Evolutionary conservation across 64 coral and sea anemone genomes (phyloP).

Genomic region (Acropora tenuis): DNA sequence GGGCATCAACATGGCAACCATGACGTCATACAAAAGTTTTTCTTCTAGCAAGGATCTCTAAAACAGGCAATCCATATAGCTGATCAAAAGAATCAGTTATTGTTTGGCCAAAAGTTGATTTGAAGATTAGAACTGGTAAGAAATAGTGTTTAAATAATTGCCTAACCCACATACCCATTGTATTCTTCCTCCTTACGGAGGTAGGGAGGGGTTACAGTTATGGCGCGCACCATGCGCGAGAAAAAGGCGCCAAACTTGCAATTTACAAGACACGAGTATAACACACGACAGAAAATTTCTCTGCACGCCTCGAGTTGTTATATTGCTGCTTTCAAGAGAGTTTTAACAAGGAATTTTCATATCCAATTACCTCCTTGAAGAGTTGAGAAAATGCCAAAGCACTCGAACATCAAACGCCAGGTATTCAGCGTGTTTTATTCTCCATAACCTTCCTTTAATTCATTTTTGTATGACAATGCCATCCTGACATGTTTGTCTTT

Average conservation of each 20-base stretch:
- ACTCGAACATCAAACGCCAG: not conserved
- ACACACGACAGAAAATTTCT: conserved; percentile 4
- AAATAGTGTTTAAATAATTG: too few relatives aligned
- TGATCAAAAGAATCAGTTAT: too few relatives aligned
- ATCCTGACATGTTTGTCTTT: not conserved
- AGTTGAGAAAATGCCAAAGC: not conserved
- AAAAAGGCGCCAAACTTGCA: conserved; percentile 29
- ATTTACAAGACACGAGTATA: conserved; percentile 7
- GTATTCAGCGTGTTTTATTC: not conserved
- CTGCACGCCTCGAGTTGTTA: not conserved
- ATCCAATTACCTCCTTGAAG: not conserved
- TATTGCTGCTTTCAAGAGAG: not conserved
- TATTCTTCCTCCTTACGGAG: too few relatives aligned
- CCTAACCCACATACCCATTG: too few relatives aligned
- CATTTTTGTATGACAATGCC: not conserved
- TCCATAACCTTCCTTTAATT: not conserved
- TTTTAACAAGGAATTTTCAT: not conserved
- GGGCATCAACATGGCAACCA: too few relatives aligned
- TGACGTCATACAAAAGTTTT: too few relatives aligned
- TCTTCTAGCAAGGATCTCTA: too few relatives aligned
- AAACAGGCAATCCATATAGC: too few relatives aligned
- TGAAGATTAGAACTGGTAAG: too few relatives aligned
- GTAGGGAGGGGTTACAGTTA: not conserved
- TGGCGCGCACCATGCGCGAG: not conserved
- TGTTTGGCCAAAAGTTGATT: too few relatives aligned